Percentiles rank a stretch among this genome's conserved stretches.
These are phyloP conservation scores for Atta texana DNA, from an alignment of 1,140 invertebrate species.

Conservation along the genomic window DNA sequence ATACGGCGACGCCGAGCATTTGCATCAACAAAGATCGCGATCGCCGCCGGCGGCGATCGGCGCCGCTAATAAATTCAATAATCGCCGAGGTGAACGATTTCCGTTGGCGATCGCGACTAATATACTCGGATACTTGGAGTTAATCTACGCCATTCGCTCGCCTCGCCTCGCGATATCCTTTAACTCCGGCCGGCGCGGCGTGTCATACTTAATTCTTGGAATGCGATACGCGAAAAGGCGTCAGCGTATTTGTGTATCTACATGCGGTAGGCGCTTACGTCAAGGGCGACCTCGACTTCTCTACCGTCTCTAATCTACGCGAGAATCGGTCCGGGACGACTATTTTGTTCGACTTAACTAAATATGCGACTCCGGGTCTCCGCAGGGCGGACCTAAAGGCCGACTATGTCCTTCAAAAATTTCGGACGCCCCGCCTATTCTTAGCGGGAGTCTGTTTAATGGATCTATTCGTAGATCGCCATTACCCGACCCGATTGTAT, in stretches of 20 bases:
- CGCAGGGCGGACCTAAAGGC: not conserved
- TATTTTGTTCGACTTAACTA: slow-evolving; percentile 40
- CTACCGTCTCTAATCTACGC: slow-evolving; percentile 72
- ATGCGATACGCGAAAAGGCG: slow-evolving; percentile 53
- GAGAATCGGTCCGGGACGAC: slow-evolving; percentile 68
- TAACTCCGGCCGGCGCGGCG: too few species aligned
- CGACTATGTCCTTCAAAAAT: not conserved
- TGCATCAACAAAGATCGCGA: slow-evolving; percentile 22
- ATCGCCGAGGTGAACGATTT: not conserved
- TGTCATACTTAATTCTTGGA: slow-evolving; percentile 47
- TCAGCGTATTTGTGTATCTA: slow-evolving; percentile 60
- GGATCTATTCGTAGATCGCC: not conserved
- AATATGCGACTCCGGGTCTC: not conserved
- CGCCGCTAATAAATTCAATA: not conserved
- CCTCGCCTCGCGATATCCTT: not conserved
- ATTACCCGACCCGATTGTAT: not conserved
- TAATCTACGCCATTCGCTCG: not conserved
- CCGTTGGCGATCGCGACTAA: not conserved
- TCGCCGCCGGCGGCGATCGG: not conserved
- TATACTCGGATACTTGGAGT: not conserved
- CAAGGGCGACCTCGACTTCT: slow-evolving; percentile 79
- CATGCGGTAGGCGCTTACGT: slow-evolving; percentile 74
- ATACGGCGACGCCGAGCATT: slow-evolving; percentile 45
- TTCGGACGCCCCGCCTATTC: slow-evolving; percentile 20
- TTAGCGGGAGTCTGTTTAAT: not conserved